These are phyloP conservation scores for Botia kubotai DNA, from an alignment of 2,797 vertebrate species.

Conservation along the genomic window DNA sequence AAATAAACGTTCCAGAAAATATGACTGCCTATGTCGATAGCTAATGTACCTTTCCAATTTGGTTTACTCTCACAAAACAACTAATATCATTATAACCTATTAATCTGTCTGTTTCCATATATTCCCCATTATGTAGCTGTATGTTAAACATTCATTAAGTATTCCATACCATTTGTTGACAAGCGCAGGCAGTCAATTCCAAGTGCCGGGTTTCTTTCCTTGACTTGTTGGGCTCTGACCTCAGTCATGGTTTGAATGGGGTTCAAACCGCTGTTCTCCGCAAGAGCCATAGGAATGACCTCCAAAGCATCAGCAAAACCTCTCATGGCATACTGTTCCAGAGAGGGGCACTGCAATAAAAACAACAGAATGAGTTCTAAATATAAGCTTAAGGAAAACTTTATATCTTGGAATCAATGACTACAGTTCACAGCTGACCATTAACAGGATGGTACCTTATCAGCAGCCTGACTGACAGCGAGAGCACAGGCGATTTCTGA, in stretches of 20 bases:
- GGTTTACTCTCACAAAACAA: not conserved
- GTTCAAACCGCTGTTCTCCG: slow-evolving; percentile 95
- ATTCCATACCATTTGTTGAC: slow-evolving; percentile 89
- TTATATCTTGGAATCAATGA: not conserved
- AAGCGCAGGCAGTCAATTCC: slow-evolving; percentile 94
- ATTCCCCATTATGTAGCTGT: not conserved
- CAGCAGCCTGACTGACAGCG: slow-evolving; percentile 91
- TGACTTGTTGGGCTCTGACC: slow-evolving; percentile 91
- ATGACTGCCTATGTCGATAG: not conserved
- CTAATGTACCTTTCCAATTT: no score
- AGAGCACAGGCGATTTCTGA: slow-evolving; percentile 94
- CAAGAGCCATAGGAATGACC: slow-evolving; percentile 93
- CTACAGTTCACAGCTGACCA: not conserved
- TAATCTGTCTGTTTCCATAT: not conserved
- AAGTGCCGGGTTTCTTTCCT: slow-evolving; percentile 88
- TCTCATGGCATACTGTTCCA: slow-evolving; percentile 98
- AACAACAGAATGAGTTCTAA: not conserved
- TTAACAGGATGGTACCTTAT: slow-evolving; percentile 82
- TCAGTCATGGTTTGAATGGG: slow-evolving; percentile 97
- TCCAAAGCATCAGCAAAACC: slow-evolving; percentile 95
- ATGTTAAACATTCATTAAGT: not conserved
- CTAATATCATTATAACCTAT: not conserved
- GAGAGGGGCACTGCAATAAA: slow-evolving; percentile 86
- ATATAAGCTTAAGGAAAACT: not conserved
- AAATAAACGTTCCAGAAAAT: not conserved